Evolutionary conservation across 2,888 invertebrate genomes (phyloP), one percentile per base, ranked within the genome.

Genomic region (Craniophora ligustri): DNA sequence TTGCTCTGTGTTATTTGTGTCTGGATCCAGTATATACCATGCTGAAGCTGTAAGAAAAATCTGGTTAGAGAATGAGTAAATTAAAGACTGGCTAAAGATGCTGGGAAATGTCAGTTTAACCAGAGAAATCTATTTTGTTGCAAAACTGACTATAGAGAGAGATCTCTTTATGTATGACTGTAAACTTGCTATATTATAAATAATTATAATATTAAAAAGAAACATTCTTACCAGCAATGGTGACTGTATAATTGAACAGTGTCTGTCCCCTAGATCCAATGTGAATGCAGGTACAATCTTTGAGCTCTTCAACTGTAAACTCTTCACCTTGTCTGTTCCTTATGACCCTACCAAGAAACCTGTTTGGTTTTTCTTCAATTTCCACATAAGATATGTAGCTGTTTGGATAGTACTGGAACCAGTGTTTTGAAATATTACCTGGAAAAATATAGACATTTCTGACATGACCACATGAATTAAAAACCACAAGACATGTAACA

Each of bases 201-300:
- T 28, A 5, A 18, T 8, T 8, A 3, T 13, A 28, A n/a, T 11
- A 1, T 21, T 5, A 3, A 10, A 21, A 36, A 16, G 6, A 10
- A 3, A 10, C 34, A 35, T 30, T 30, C 14, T 18, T 81, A 94
- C 94, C 94, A 86, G 87, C 86, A 39, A 94, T 81, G 18, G 94
- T 93, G 64, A 96, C 85, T 3, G 94, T 94, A 18, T 95, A 92
- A 78, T 95, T 96, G 28, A 95, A 95, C 39, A 96, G 87, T 0
- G 95, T 94, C 60, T 95, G 95, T 69, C 95, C 95, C 70, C 95
- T 95, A 0, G 87, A 78, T 0, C 97, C 97, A 50, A 97, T 85
- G 79, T 95, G 96, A 39, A 97, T 81, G 66, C 96, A 95, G 15
- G 93, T 83, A 57, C 94, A 95, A 18, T 95, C 92, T 16, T 91